Base-by-base conservation (phyloP, 1,140 invertebrate genomes). In the Cecropterus lyciades region DNA sequence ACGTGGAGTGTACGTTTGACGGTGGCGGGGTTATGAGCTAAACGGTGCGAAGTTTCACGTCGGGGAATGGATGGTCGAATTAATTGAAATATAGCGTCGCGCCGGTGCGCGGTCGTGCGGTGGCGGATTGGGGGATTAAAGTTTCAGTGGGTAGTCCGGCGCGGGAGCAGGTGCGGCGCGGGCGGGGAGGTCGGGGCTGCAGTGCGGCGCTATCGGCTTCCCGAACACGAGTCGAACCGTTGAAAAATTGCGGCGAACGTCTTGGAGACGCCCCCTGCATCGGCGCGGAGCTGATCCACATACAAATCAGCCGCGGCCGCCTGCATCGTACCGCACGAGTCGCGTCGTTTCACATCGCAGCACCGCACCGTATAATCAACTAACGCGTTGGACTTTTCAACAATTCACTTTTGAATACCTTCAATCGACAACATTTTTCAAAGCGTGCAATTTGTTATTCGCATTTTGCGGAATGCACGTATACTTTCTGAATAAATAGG, bases 21-120 rank as follows among this genome's bases (percentile, higher is more conserved):
- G 69, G 69, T 49, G 53, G 73, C 73, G 66, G 72, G 69, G 69
- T 76, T 80, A 81, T 79, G 69, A 84, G 77, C 65, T 80, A 74
- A 83, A 70, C 78, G 80, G 51, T 79, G 69, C 73, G 72, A 78
- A 80, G 72, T 84, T 86, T 75, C 75, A 72, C 73, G 70, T 77
- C 72, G 73, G 68, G 60, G 67, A 87, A 87, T 87, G 77, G 83
- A 89, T 85, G 80, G 79, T 71, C 77, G 83, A 87, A 86, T 88
- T 89, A 91, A 89, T 87, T 88, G 85, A 88, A 91, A 91, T 89
- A 89, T 86, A 83, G 82, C 75, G 84, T 85, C 83, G 80, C 78
- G 80, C 70, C 73, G 76, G 77, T 79, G 80, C 74, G 84, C 82
- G 78, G 75, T 83, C 78, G 80, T 84, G 81, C 80, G 77, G 75